Evolutionary conservation across 2,797 vertebrate genomes (phyloP).

Genomic region (Aplochiton taeniatus): DNA sequence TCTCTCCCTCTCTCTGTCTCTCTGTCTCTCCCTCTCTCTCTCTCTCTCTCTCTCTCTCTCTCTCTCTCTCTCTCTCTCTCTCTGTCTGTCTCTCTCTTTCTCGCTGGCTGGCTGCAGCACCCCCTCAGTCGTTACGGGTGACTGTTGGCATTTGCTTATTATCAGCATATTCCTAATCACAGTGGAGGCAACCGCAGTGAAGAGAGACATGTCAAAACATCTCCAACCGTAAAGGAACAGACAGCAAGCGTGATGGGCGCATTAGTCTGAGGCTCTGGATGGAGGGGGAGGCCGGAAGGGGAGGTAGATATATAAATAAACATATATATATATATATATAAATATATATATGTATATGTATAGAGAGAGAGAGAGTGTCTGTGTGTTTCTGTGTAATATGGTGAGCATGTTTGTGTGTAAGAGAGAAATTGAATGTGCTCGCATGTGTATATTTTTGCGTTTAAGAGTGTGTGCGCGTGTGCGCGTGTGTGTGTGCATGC

Average conservation of each 20-base stretch:
- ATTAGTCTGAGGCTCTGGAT: conserved; percentile 77
- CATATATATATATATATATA: too few species aligned
- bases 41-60: conserved; percentile 55
- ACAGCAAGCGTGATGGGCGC: conserved; percentile 78
- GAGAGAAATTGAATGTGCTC: neutral
- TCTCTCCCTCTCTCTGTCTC: conserved; percentile 53
- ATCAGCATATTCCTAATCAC: conserved; percentile 78
- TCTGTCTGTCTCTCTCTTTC: conserved; percentile 44
- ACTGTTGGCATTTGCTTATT: conserved; percentile 75
- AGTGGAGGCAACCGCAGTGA: conserved; percentile 71
- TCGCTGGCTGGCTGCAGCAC: conserved; percentile 36
- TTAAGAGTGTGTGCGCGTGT: neutral
- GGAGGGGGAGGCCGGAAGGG: conserved; percentile 69
- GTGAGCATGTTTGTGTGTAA: neutral
- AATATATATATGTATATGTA: too few species aligned
- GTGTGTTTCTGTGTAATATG: neutral
- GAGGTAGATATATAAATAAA: neutral
- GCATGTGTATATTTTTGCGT: too few species aligned
- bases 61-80: conserved; percentile 55
- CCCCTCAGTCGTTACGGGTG: conserved; percentile 57
- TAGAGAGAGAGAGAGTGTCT: conserved; percentile 32
- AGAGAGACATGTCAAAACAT: conserved; percentile 79
- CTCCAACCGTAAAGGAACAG: conserved; percentile 77
- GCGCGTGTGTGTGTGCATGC: too few species aligned
- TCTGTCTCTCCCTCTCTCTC: too few species aligned